phyloP scores from a whole-genome alignment of 1,140 invertebrate genomes.

The Orius laevigatus region DNA sequence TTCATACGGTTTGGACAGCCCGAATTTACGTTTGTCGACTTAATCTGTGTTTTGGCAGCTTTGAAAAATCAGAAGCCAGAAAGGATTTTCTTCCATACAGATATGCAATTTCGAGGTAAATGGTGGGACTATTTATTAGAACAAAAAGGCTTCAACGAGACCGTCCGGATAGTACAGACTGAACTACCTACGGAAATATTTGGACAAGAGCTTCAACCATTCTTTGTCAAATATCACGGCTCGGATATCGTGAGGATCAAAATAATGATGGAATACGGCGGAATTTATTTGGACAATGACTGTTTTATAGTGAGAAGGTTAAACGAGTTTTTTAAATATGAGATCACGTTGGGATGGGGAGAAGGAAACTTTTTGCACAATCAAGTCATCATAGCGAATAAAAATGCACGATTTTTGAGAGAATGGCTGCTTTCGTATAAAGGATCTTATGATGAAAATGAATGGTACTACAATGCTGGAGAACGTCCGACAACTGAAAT shows the following conservation, averaged over 20 bases:
- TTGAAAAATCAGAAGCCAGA: constrained; percentile 22
- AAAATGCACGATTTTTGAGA: constrained; percentile 22
- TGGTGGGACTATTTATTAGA: constrained; percentile 19
- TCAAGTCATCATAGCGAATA: constrained; percentile 23
- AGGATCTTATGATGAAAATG: constrained; percentile 17
- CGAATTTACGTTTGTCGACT: constrained; percentile 16
- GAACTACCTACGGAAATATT: constrained; percentile 21
- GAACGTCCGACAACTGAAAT: constrained; percentile 21
- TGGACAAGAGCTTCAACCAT: constrained; percentile 19
- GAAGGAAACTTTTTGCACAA: constrained; percentile 7
- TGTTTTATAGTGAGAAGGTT: constrained; percentile 17
- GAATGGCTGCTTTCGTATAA: constrained; percentile 24
- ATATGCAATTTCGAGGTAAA: constrained; percentile 18
- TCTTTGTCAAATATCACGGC: constrained; percentile 19
- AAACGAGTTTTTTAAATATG: constrained; percentile 22
- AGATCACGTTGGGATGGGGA: constrained; percentile 28
- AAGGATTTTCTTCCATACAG: constrained; percentile 20
- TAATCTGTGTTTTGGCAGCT: constrained; percentile 19
- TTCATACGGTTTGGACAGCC: constrained; percentile 17
- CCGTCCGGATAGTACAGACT: constrained; percentile 14
- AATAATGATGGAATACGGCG: constrained; percentile 19
- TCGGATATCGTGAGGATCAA: constrained; percentile 17
- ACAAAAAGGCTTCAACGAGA: constrained; percentile 12
- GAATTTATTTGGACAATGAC: constrained; percentile 22
- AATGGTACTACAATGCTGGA: constrained; percentile 26